These are phyloP conservation scores for Mnemiopsis leidyi DNA, from an alignment of 37 sponge, comb jelly and placozoan genomes.

Conservation along the genomic window DNA sequence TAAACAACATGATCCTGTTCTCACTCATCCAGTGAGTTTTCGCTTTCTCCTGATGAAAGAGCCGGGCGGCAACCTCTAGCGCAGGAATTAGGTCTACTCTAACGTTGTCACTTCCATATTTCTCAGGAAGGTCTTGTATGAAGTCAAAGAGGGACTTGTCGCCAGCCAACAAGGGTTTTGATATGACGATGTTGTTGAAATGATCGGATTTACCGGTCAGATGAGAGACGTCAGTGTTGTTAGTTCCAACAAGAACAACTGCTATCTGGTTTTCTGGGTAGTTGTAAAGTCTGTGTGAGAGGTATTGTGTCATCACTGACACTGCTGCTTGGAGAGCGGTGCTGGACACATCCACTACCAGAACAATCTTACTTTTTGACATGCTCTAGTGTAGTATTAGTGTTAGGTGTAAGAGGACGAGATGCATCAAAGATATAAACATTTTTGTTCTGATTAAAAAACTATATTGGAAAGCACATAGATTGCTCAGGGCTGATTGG, in stretches of 20 bases:
- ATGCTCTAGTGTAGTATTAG: not conserved
- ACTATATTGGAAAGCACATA: too few relatives aligned
- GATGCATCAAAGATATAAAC: too few relatives aligned
- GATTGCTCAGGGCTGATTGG: too few relatives aligned
- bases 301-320: not conserved
- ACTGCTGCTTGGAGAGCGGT: not conserved
- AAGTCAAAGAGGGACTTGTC: not conserved
- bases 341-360: constrained; percentile 16
- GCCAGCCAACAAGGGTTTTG: not conserved
- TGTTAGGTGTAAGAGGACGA: too few relatives aligned
- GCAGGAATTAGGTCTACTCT: not conserved
- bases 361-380: constrained; percentile 57
- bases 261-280: not conserved
- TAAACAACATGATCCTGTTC: constrained; percentile 24
- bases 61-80: not conserved
- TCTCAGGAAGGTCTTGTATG: not conserved
- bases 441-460: too few relatives aligned
- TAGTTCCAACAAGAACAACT: not conserved
- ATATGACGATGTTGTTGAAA: not conserved
- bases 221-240: constrained; percentile 22
- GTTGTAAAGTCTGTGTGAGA: constrained; percentile 3
- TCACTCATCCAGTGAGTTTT: constrained; percentile 41
- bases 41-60: not conserved
- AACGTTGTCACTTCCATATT: not conserved
- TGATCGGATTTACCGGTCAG: not conserved